A percentile compares a stretch with the other conserved stretches of the same genome.
Evolutionary conservation across 2,113 vertebrate species (phyloP).

Genomic region (Sminthopsis crassicaudata): DNA sequence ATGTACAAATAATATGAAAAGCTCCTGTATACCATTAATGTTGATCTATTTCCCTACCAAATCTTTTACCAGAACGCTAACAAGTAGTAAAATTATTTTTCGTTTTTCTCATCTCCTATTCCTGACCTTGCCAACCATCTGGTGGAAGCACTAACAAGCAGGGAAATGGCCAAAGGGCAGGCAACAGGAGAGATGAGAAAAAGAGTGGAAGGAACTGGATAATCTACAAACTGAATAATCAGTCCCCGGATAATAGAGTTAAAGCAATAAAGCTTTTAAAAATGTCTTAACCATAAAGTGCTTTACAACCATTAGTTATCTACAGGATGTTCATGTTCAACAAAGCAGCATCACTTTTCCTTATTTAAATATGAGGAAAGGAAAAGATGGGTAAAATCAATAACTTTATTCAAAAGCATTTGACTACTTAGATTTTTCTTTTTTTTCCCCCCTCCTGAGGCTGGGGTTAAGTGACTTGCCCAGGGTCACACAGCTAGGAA

Average conservation of each 20-base stretch:
- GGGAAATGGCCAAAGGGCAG: slow-evolving; percentile 51
- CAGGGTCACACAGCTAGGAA: too few relatives aligned
- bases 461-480: too few relatives aligned
- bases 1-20: slow-evolving; percentile 53
- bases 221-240: slow-evolving; percentile 3
- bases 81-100: background rate
- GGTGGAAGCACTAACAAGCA: slow-evolving; percentile 39
- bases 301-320: slow-evolving; percentile 20
- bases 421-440: background rate
- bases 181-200: background rate
- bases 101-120: background rate
- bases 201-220: background rate
- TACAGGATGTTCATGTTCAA: slow-evolving; percentile 1
- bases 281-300: slow-evolving; percentile 17
- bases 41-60: background rate
- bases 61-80: slow-evolving; percentile 36
- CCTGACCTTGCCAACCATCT: background rate
- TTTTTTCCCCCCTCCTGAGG: too few relatives aligned
- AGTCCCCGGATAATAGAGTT: slow-evolving; percentile 41
- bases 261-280: background rate
- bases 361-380: slow-evolving; percentile 18
- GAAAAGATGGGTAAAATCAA: background rate
- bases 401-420: background rate
- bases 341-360: background rate
- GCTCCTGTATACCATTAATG: background rate